A percentile compares a stretch with the other conserved stretches of the same genome.
Conservation (phyloP, 2,113 vertebrate genomes). For the Trochalopteron elliotii region DNA sequence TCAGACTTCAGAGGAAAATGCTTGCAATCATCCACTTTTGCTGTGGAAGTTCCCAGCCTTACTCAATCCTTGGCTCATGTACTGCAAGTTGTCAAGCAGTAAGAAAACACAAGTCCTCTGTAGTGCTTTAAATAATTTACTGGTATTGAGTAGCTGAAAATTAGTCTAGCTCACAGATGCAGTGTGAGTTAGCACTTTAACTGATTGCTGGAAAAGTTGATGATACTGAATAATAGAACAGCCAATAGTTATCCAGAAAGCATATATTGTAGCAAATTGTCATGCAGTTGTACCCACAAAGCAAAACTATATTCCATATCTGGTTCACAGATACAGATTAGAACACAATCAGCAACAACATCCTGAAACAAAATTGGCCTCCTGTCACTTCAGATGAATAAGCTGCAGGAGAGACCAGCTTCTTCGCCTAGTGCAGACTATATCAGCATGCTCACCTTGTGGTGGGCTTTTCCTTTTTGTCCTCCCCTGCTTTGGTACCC, state of each 20-base stretch:
- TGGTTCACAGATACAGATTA: not conserved
- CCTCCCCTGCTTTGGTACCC: not conserved
- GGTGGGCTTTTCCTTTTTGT: not conserved
- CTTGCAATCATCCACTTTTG: not conserved
- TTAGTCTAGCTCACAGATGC: not conserved
- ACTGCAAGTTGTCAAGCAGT: not conserved
- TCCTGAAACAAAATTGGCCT: not conserved
- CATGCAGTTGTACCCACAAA: not conserved
- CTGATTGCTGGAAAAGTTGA: not conserved
- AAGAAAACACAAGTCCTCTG: not conserved
- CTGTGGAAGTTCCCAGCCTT: not conserved
- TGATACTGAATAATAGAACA: not conserved
- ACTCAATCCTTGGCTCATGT: not conserved
- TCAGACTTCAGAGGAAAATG: not conserved
- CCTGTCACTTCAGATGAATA: not conserved
- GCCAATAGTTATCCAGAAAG: not conserved
- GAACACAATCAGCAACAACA: rapidly evolving
- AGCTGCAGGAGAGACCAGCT: not conserved
- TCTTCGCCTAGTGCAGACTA: not conserved
- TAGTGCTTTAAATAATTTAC: constrained; percentile 4
- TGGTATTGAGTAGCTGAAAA: not conserved
- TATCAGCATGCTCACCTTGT: not conserved
- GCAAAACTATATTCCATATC: not conserved
- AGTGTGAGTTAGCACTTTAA: not conserved
- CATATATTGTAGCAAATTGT: not conserved